These are phyloP conservation scores for Lasioglossum morio DNA, from an alignment of 2,888 invertebrate species.

Conservation along the genomic window DNA sequence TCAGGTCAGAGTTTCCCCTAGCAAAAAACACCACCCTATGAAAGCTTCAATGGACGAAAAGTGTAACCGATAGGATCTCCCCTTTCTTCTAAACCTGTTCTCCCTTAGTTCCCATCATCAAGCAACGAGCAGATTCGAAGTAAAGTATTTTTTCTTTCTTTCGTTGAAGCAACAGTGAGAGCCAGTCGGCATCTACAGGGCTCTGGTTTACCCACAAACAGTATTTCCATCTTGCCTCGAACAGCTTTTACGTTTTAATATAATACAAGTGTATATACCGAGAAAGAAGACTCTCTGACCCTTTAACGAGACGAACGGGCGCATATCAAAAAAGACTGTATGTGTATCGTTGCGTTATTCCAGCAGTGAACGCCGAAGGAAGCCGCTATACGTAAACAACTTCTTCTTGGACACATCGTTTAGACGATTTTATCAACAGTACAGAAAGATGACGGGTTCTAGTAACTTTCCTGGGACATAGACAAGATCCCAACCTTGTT, in stretches of 20 bases:
- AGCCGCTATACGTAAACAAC: neutral
- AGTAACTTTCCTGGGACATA: neutral
- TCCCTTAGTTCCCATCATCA: neutral
- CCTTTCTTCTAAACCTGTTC: neutral
- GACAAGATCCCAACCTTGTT: constrained; percentile 26
- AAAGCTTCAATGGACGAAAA: constrained; percentile 53
- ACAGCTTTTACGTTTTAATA: neutral
- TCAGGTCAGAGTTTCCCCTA: neutral
- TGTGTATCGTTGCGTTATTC: constrained; percentile 11
- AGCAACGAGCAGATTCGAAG: constrained; percentile 15
- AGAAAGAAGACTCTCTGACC: neutral
- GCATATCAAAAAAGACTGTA: constrained; percentile 3
- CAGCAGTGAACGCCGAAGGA: neutral
- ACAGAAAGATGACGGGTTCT: neutral
- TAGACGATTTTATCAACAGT: neutral
- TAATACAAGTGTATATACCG: neutral
- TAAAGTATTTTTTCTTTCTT: neutral
- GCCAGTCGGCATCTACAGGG: neutral
- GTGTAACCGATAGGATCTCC: constrained; percentile 7
- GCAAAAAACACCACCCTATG: constrained; percentile 2
- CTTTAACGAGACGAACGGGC: neutral
- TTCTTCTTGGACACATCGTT: neutral
- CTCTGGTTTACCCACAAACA: neutral
- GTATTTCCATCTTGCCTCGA: neutral
- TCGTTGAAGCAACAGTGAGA: constrained; percentile 4